Base-by-base conservation (phyloP, 1,140 invertebrate genomes). In the Temnothorax curvispinosus region DNA sequence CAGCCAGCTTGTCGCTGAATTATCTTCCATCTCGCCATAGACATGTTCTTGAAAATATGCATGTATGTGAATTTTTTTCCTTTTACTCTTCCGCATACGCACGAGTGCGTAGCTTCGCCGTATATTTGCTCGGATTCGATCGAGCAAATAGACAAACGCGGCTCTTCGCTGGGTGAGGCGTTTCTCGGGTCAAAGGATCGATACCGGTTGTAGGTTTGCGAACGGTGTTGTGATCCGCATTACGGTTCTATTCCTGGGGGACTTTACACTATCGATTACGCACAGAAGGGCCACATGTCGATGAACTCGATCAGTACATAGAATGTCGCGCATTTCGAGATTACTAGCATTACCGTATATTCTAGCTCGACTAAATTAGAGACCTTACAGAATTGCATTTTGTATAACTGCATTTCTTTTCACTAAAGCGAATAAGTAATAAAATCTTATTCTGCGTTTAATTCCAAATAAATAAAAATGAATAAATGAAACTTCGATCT, bases 81-180 rank as follows among this genome's bases (percentile, higher is more conserved):
- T 8, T 64, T 58, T 50, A 9, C 5, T 3, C 44, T n/a, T 58
- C 41, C 54, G 54, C 38, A 1, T 69, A 69, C 41, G n/a, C 15
- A 18, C 54, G 41, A 52, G 41, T 38, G 52, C 21, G 41, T 74
- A 35, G 67, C 27, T 58, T n/a, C 3, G 15, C 15, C 78, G 54
- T 32, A 47, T 50, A 84, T 74, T 84, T 84, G 56, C 32, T 47
- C 18, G 47, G 27, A 65, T 78, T 78, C 60, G 60, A 85, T 85
- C 47, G 72, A 44, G 47, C 38, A 71, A 74, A 74, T 54, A 74
- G 38, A 58, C 54, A 74, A 74, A 74, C 80, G 41, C 15, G 47
- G 35, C 8, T 32, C 44, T 27, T 38, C 38, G 41, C 21, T 54
- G 56, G 13, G 32, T 35, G 52, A n/a, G 65, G 65, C 65, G 38